Base-by-base conservation (phyloP, 2,113 vertebrate species). In the Phylloscopus trochilus region DNA sequence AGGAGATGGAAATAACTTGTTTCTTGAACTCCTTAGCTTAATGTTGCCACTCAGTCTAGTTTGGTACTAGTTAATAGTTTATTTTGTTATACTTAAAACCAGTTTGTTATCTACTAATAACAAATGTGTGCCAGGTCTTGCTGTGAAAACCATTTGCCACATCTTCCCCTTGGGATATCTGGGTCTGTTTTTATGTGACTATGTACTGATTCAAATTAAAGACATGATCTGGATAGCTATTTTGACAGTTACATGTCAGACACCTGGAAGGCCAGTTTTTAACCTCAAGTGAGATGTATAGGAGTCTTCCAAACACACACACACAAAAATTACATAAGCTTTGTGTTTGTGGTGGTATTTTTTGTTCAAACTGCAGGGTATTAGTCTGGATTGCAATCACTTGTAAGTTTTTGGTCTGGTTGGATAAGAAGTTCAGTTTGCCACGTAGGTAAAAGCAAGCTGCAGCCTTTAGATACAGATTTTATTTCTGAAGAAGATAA, bases 141-240 rank as follows among this genome's bases (percentile, higher is more conserved):
- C 7, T 4, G 3, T 56, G 55, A 78, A 86, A 93, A 49, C 19
- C 1, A 11, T 26, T 69, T 46, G 12, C 15, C 27, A 21, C 22
- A 27, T 56, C 8, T 89, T 76, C 37, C 0, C 0, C 47, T 37
- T 2, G 0, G 41, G 15, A 49, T 43, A 52, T 12, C 15, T 55
- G 33, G 6, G 7, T 44, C 85, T 59, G 23, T 68, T 56, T 89
- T 91, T 60, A 30, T 1, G 0, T 79, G n/a, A 35, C 15, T 85
- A 22, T 37, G 55, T 67, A 46, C 6, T 26, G 51, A 72, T 72
- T 64, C 31, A 78, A 77, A 81, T 39, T 59, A 35, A 68, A 63
- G 12, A 70, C 20, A 18, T 43, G 0, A 35, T 68, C 86, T 90
- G 13, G 20, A 43, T 13, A 83, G 26, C 7, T 68, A 6, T 78